Evolutionary conservation across 2,888 invertebrate species (phyloP), one percentile per base, ranked within the genome.

Genomic region (Tipula vernalis): DNA sequence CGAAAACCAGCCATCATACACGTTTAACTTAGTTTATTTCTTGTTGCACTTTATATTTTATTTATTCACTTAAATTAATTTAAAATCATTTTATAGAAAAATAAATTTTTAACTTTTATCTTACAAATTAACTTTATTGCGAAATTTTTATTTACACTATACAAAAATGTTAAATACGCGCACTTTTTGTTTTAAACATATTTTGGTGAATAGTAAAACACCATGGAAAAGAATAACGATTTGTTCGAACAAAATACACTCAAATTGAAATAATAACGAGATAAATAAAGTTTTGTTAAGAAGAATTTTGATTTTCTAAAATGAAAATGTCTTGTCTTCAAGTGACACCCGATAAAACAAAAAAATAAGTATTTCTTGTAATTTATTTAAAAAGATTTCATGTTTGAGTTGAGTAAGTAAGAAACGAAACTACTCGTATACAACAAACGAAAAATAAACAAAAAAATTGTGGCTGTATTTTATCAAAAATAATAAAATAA

Each of bases 1-100:
- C 87, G 89, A 86, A 87, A 91, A 88, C 87, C 89, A 87, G 89
- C 89, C 89, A 89, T 89, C 87, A 85, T 87, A 15, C 15, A 51
- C 15, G 10, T 51, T 51, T 5, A 3, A 2, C 8, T 47, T 47
- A 47, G 2, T 57, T 57, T 57, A 15, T 5, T 47, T 47, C n/a
- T 47, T 57, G 51, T 57, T 5, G 15, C 51, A 57, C 51, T 57
- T 57, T 57, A 51, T 51, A 57, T 57, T 57, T 57, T 12, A 12
- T 44, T 15, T 57, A 57, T 57, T 57, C 51, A 57, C 51, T 57
- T 57, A 57, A 57, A 6, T 57, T 57, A 15, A 57, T 57, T 57
- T 57, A 57, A 57, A 57, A 57, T 15, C 51, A 57, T 57, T 57
- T 57, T 57, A n/a, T n/a, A 51, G 47, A 51, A 51, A 51, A 51